Conservation (phyloP, 53 echinoderm and acorn worm genomes). For the Mesocentrotus franciscanus region DNA sequence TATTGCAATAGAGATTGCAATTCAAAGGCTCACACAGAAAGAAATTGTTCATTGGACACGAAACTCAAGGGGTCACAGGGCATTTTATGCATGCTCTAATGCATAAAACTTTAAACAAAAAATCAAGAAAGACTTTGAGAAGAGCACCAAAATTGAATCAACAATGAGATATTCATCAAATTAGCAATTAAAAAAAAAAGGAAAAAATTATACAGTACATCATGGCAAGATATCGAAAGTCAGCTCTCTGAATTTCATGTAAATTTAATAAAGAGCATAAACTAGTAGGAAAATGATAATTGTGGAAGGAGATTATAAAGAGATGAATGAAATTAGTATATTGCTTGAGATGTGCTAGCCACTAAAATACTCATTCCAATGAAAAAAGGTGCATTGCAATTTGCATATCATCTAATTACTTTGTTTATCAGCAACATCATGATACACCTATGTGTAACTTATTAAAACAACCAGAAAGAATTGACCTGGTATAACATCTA, state of each 20-base stretch:
- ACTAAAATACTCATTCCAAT: not conserved
- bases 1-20: not conserved
- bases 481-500: not conserved
- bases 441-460: not conserved
- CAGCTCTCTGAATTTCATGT: not conserved
- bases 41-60: not conserved
- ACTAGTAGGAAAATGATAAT: not conserved
- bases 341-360: not conserved
- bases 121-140: not conserved
- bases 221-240: constrained; percentile 11
- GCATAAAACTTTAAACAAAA: not conserved
- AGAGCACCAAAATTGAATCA: not conserved
- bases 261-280: not conserved
- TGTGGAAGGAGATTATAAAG: too few species aligned
- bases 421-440: not conserved
- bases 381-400: not conserved
- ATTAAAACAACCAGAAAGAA: not conserved
- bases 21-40: not conserved
- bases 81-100: not conserved
- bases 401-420: not conserved
- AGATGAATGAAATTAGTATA: not conserved
- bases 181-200: not conserved
- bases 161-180: not conserved
- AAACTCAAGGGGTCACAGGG: not conserved
- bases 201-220: not conserved